Conservation (phyloP, 1,140 invertebrate species). For the Magallana gigas region DNA sequence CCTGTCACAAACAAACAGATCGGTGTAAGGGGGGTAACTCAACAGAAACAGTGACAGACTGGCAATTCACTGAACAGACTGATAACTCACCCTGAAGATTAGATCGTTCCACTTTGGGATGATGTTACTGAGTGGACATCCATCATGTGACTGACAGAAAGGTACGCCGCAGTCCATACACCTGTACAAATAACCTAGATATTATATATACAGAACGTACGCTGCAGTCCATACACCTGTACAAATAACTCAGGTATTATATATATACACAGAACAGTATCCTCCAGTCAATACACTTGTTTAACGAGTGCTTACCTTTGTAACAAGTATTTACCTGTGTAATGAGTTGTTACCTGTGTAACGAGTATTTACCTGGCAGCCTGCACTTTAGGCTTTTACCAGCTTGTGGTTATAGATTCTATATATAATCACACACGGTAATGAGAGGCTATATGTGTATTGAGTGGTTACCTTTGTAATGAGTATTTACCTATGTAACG, state of each 20-base stretch:
- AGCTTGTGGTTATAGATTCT: constrained; percentile 62
- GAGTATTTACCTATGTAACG: neutral
- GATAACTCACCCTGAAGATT: constrained; percentile 85
- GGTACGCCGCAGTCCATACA: constrained; percentile 99
- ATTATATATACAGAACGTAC: neutral
- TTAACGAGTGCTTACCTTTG: too few relatives aligned
- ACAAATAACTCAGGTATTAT: constrained; percentile 25
- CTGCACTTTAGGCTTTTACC: constrained; percentile 92
- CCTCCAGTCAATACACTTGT: neutral
- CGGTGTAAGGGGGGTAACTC: neutral
- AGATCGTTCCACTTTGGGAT: constrained; percentile 99
- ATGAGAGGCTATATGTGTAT: too few relatives aligned
- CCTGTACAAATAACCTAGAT: constrained; percentile 61
- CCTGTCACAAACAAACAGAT: constrained; percentile 75
- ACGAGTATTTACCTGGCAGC: constrained; percentile 85
- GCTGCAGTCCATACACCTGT: neutral
- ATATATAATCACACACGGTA: constrained; percentile 58
- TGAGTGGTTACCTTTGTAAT: neutral
- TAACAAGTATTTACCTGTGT: constrained; percentile 77
- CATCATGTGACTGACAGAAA: constrained; percentile 98
- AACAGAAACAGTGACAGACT: neutral
- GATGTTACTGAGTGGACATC: constrained; percentile 98
- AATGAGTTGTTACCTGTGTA: too few relatives aligned
- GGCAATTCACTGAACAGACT: neutral
- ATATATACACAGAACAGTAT: neutral